phyloP scores from a whole-genome alignment of 2,888 invertebrate species.

The Caenorhabditis sp. region DNA sequence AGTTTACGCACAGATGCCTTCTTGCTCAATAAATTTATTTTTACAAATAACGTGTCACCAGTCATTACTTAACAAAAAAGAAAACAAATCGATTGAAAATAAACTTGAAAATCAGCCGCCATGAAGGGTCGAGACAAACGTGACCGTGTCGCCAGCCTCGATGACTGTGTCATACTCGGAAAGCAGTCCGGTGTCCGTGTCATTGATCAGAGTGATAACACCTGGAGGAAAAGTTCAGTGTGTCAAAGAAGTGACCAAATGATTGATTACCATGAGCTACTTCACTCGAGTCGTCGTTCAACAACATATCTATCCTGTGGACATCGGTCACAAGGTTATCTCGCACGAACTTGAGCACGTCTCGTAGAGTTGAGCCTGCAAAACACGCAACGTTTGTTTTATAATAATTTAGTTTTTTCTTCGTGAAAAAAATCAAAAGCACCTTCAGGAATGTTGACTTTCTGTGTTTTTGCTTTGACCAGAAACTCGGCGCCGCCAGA shows the following conservation, averaged over 20 bases:
- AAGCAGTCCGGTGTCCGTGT: slow-evolving; percentile 53
- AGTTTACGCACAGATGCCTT: slow-evolving; percentile 58
- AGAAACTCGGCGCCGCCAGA: slow-evolving; percentile 64
- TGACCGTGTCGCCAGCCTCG: slow-evolving; percentile 56
- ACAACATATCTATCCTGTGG: slow-evolving; percentile 54
- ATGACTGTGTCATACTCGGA: slow-evolving; percentile 60
- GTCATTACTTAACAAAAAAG: slow-evolving; percentile 10
- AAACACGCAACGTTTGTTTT: too few relatives aligned
- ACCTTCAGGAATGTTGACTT: slow-evolving; percentile 51
- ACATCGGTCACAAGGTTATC: slow-evolving; percentile 57
- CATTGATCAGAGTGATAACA: slow-evolving; percentile 61
- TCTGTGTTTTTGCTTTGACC: slow-evolving; percentile 57
- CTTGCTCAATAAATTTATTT: slow-evolving; percentile 55
- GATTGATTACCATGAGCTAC: slow-evolving; percentile 52
- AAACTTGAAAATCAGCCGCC: slow-evolving; percentile 48
- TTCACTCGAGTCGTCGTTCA: slow-evolving; percentile 54
- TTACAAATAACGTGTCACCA: not conserved
- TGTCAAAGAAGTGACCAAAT: not conserved
- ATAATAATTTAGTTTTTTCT: not conserved
- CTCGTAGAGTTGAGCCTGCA: slow-evolving; percentile 45
- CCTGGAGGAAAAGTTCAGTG: slow-evolving; percentile 13
- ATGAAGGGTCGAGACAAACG: slow-evolving; percentile 65
- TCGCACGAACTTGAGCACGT: slow-evolving; percentile 51
- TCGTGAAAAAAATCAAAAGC: not conserved
- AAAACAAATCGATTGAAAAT: not conserved